phyloP scores from a whole-genome alignment of 2,888 invertebrate genomes.

The Kuschelorhynchus macadamiae region DNA sequence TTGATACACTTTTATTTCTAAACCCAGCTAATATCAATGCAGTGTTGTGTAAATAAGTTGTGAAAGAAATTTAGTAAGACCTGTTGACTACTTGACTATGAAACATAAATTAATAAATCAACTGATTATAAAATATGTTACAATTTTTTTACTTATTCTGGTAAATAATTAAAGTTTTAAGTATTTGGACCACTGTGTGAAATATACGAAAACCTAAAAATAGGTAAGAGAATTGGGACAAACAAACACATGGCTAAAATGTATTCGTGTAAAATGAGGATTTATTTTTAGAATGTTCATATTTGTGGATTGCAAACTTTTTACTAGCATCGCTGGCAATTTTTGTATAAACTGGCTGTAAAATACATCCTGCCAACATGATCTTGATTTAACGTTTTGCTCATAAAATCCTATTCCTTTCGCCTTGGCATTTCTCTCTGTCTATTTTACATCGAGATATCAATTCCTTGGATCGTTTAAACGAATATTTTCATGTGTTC shows the following conservation, averaged over 20 bases:
- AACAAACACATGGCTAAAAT: slow-evolving; percentile 51
- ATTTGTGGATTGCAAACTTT: slow-evolving; percentile 31
- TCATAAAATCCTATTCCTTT: slow-evolving; percentile 14
- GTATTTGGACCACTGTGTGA: slow-evolving; percentile 23
- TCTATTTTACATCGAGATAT: slow-evolving; percentile 8
- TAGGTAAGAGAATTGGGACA: slow-evolving; percentile 56
- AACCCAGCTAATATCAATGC: too few relatives aligned
- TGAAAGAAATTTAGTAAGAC: too few relatives aligned
- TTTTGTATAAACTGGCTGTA: slow-evolving; percentile 26
- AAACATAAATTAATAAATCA: too few relatives aligned
- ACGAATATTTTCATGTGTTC: too few relatives aligned
- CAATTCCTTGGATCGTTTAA: not conserved
- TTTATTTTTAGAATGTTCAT: slow-evolving; percentile 39
- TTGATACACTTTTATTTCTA: too few relatives aligned
- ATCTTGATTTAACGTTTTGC: slow-evolving; percentile 6
- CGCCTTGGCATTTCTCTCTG: slow-evolving; percentile 3
- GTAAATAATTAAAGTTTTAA: too few relatives aligned
- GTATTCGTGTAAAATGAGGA: slow-evolving; percentile 35
- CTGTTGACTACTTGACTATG: too few relatives aligned
- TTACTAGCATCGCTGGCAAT: slow-evolving; percentile 14
- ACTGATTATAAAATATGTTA: too few relatives aligned
- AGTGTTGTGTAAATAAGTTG: too few relatives aligned
- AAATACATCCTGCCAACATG: slow-evolving; percentile 13
- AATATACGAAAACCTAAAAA: slow-evolving; percentile 32
- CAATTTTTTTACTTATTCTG: too few relatives aligned